A percentile compares a stretch with the other conserved stretches of the same genome.
These are phyloP conservation scores for Rhinichthys klamathensis DNA, from an alignment of 2,113 vertebrate species.

Conservation along the genomic window DNA sequence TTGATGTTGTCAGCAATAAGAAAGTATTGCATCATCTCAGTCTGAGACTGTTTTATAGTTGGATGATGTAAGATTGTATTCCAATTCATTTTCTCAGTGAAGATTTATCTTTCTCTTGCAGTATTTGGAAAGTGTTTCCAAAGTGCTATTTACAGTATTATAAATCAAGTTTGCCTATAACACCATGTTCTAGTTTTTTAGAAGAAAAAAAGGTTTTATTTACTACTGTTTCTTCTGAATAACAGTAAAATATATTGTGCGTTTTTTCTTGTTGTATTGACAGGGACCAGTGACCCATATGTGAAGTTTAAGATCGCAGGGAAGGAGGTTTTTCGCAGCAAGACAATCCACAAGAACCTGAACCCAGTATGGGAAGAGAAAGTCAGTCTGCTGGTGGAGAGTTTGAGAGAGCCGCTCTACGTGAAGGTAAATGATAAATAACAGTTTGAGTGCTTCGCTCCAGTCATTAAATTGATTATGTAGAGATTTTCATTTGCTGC, in stretches of 20 bases:
- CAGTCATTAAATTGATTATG: not conserved
- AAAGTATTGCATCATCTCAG: not conserved
- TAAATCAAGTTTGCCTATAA: not conserved
- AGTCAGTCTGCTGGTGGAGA: constrained; percentile 83
- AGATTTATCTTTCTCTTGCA: not conserved
- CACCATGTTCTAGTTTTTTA: not conserved
- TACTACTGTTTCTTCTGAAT: not conserved
- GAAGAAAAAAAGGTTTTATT: not conserved
- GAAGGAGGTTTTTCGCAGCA: constrained; percentile 97
- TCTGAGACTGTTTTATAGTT: not conserved
- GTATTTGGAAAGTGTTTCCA: not conserved
- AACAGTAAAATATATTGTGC: not conserved
- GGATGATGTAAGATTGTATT: not conserved
- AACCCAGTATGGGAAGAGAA: constrained; percentile 98
- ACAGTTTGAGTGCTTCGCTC: not conserved
- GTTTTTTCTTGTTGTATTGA: constrained; percentile 39
- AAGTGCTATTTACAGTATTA: not conserved
- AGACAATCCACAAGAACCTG: constrained; percentile 94
- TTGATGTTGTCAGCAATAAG: not conserved
- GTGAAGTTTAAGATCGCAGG: constrained; percentile 98
- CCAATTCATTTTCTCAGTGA: not conserved
- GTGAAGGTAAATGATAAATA: constrained; percentile 82
- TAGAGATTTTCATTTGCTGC: not conserved
- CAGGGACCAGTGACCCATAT: constrained; percentile 97
- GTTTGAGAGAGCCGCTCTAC: constrained; percentile 85